Conservation (phyloP, 2,797 vertebrate species). For the Streptopelia turtur region DNA sequence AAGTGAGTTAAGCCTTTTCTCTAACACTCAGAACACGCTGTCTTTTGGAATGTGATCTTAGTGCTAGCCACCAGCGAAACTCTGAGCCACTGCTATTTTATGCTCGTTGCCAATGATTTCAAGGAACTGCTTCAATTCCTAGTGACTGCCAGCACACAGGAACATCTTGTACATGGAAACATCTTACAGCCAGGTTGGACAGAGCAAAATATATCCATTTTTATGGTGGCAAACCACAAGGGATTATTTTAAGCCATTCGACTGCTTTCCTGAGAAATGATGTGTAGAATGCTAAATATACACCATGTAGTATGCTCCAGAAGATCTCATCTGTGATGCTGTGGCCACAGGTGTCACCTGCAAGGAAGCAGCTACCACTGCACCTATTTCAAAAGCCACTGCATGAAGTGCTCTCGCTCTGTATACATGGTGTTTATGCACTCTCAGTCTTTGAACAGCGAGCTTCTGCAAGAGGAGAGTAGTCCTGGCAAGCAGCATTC, state of each 20-base stretch:
- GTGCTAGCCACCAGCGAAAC: not conserved
- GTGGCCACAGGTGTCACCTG: not conserved
- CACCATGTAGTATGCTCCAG: not conserved
- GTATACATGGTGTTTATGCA: too few relatives aligned
- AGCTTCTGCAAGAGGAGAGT: not conserved
- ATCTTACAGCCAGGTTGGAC: not conserved
- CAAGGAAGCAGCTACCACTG: not conserved
- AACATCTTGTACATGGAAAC: not conserved
- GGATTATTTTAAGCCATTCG: not conserved
- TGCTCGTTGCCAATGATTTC: not conserved
- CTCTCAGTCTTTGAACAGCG: not conserved
- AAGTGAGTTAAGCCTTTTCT: not conserved
- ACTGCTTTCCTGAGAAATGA: not conserved
- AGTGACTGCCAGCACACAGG: not conserved
- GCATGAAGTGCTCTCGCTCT: not conserved
- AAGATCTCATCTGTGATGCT: not conserved
- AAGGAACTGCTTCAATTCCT: conserved; percentile 8
- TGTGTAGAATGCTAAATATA: not conserved
- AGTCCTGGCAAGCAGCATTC: not conserved
- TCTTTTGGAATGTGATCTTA: not conserved
- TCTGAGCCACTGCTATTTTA: not conserved
- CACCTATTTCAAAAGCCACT: not conserved
- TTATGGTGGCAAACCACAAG: not conserved
- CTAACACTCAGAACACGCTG: not conserved
- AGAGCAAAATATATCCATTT: not conserved